Evolutionary conservation across 2,113 vertebrate species (phyloP), one percentile per base, ranked within the genome.

Genomic region (Acanthochromis polyacanthus): DNA sequence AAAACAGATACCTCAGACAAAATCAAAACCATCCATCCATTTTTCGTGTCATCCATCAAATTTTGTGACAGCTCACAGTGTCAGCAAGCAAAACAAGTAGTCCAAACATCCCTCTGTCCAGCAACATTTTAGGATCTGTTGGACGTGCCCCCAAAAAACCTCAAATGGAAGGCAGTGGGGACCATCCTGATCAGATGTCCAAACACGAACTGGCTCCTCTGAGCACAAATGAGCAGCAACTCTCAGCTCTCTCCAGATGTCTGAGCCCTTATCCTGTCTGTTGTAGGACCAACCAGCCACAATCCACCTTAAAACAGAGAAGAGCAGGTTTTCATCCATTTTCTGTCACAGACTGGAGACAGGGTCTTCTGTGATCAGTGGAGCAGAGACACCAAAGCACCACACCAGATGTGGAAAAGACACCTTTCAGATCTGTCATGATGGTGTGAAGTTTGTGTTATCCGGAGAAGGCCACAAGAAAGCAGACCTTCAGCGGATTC

Each of bases 31-130:
- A 3, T 48, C 16, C 46, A 48, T 12, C 15, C 46, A 15, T 17
- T 36, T 58, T 46, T 46, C 20, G 1, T 59, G 45, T 38, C 19
- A 32, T 46, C 6, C 56, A 50, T 19, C 56, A 32, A 48, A 17
- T 71, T 50, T 56, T 55, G 20, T 20, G 28, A 25, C 25, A 57
- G n/a, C 20, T 57, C 52, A 65, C 52, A 75, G 23, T 19, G 51
- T 23, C 59, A 53, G 19, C 71, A 57, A 23, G 25, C 17, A 50
- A 46, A 50, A 16, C 45, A 32, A 48, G n/a, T 10, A 20, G 48
- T 66, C 28, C 16, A n/a, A 25, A 50, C 25, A 5, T 48, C 48
- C 23, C 51, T 9, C 48, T 50, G 48, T 5, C 17, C 48, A 32
- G 9, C 19, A 5, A 64, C 7, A 51, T n/a, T 51, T 12, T 30